Conservation (phyloP, 2,888 invertebrate genomes). For the Scaptomyza reducta region DNA sequence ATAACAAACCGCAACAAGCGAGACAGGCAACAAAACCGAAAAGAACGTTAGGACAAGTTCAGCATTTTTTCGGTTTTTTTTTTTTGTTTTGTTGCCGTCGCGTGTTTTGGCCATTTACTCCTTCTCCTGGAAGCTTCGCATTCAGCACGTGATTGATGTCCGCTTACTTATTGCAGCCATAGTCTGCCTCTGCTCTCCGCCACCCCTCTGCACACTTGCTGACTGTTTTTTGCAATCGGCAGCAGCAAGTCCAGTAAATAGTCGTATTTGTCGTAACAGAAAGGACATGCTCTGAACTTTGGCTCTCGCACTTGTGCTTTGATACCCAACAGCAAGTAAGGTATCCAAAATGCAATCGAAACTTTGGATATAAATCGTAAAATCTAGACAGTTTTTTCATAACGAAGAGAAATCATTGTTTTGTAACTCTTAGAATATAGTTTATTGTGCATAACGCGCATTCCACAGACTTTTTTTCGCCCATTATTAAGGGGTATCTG, state of each 20-base stretch:
- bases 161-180: constrained; percentile 52
- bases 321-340: constrained; percentile 23
- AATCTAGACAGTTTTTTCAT: not conserved
- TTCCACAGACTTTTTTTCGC: not conserved
- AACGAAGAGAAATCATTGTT: not conserved
- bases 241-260: constrained; percentile 20
- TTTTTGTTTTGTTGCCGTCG: not conserved
- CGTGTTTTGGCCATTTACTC: not conserved
- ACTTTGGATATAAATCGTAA: not conserved
- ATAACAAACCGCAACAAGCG: constrained; percentile 39
- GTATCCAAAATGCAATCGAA: not conserved
- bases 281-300: constrained; percentile 29
- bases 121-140: not conserved
- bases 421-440: not conserved
- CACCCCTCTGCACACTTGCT: not conserved
- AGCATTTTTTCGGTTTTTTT: not conserved
- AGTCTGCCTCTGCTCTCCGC: not conserved
- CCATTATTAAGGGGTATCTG: not conserved
- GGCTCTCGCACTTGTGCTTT: not conserved
- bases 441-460: not conserved
- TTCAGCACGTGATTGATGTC: constrained; percentile 69
- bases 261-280: constrained; percentile 22
- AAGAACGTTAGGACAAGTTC: constrained; percentile 1
- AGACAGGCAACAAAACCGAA: constrained; percentile 10
- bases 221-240: constrained; percentile 37